Conservation (phyloP, 2,797 vertebrate genomes). For the Cyprinodon diabolis region DNA sequence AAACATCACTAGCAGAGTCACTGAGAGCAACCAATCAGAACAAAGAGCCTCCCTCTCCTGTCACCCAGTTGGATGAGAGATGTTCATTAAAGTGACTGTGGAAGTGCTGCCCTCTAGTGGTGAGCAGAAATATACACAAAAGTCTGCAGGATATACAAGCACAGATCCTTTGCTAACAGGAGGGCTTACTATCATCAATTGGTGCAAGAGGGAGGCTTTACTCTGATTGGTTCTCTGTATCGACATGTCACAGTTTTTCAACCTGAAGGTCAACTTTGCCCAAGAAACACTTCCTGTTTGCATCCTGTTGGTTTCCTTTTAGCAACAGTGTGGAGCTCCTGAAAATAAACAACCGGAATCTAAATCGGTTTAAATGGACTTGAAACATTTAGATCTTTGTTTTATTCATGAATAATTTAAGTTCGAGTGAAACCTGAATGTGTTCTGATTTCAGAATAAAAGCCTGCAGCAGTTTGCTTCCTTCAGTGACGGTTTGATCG, state of each 20-base stretch:
- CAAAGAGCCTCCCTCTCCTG: conserved; percentile 3
- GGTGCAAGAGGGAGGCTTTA: background rate
- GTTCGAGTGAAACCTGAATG: background rate
- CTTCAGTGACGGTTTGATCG: background rate
- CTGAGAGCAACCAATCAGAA: conserved; percentile 42
- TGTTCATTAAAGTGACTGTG: conserved; percentile 19
- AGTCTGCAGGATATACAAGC: conserved; percentile 77
- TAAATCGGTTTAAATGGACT: background rate
- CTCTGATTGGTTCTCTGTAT: conserved; percentile 6
- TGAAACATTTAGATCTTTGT: background rate
- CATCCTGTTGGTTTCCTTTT: background rate
- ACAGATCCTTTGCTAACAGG: conserved; percentile 27
- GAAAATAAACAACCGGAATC: background rate
- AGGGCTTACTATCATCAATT: conserved; percentile 14
- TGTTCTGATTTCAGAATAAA: conserved; percentile 1
- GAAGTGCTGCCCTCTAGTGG: conserved; percentile 39
- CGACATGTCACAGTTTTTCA: conserved; percentile 4
- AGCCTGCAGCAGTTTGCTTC: background rate
- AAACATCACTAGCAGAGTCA: conserved; percentile 49
- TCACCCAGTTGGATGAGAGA: conserved; percentile 31
- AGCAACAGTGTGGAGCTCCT: background rate
- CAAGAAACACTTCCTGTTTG: background rate
- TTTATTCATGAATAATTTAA: background rate
- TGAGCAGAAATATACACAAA: conserved; percentile 79
- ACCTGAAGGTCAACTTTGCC: background rate